Conservation (phyloP, 2,888 invertebrate species). For the Uropetala carovei region DNA sequence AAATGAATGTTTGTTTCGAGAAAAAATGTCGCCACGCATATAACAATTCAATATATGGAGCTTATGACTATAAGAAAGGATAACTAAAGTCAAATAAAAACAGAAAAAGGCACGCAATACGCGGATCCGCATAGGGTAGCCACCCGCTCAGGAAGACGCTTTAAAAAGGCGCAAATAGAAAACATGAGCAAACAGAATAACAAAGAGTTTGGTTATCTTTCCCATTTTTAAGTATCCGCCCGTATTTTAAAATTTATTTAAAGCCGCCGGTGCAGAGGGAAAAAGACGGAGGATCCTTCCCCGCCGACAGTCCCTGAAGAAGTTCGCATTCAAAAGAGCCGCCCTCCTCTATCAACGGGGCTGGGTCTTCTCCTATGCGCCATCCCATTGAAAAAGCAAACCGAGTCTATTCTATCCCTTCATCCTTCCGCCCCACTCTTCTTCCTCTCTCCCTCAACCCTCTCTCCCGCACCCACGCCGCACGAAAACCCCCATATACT, state of each 20-base stretch:
- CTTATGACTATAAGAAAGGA: too few species aligned
- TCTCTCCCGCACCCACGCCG: not conserved
- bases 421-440: not conserved
- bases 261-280: not conserved
- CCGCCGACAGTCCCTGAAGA: not conserved
- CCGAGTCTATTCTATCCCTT: not conserved
- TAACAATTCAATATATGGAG: too few species aligned
- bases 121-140: not conserved
- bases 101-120: not conserved
- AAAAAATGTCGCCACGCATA: too few species aligned
- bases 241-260: not conserved
- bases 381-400: conserved; percentile 18
- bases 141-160: not conserved
- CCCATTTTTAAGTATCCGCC: not conserved
- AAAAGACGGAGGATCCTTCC: not conserved
- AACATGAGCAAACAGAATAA: not conserved
- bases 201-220: not conserved
- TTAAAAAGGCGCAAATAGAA: too few species aligned
- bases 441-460: not conserved
- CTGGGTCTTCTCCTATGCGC: not conserved
- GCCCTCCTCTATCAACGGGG: not conserved
- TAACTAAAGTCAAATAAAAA: too few species aligned
- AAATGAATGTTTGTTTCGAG: too few species aligned
- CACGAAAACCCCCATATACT: not conserved
- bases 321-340: not conserved